phyloP scores from a whole-genome alignment of 2,888 invertebrate genomes.

The Harpagoxenus sublaevis region DNA sequence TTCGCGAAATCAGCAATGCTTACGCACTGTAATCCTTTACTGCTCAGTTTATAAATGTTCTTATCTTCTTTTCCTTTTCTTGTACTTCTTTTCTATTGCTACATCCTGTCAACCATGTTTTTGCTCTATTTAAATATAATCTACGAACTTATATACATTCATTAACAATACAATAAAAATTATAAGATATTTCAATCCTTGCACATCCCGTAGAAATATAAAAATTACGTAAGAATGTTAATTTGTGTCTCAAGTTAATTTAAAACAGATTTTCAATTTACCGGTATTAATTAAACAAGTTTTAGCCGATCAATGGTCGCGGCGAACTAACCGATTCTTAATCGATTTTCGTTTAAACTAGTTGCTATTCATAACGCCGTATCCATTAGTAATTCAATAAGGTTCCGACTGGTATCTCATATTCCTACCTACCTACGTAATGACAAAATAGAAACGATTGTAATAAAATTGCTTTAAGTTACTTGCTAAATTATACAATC shows the following conservation, averaged over 20 bases:
- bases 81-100: not conserved
- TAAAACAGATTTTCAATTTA: slow-evolving; percentile 11
- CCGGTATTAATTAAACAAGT: slow-evolving; percentile 1
- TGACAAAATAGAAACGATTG: not conserved
- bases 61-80: not conserved
- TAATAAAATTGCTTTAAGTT: not conserved
- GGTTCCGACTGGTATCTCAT: not conserved
- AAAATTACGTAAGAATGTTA: not conserved
- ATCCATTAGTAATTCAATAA: slow-evolving; percentile 31
- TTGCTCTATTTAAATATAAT: not conserved
- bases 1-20: not conserved
- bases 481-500: not conserved
- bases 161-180: not conserved
- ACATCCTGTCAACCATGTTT: not conserved
- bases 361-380: slow-evolving; percentile 8
- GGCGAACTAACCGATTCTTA: not conserved
- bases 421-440: not conserved
- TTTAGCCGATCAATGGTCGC: not conserved
- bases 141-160: not conserved
- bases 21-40: not conserved
- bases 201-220: not conserved
- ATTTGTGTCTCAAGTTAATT: not conserved
- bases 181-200: not conserved
- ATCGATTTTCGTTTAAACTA: slow-evolving; percentile 21
- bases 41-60: not conserved